phyloP scores from a whole-genome alignment of 2,888 invertebrate species.

The Anaspis maculata region DNA sequence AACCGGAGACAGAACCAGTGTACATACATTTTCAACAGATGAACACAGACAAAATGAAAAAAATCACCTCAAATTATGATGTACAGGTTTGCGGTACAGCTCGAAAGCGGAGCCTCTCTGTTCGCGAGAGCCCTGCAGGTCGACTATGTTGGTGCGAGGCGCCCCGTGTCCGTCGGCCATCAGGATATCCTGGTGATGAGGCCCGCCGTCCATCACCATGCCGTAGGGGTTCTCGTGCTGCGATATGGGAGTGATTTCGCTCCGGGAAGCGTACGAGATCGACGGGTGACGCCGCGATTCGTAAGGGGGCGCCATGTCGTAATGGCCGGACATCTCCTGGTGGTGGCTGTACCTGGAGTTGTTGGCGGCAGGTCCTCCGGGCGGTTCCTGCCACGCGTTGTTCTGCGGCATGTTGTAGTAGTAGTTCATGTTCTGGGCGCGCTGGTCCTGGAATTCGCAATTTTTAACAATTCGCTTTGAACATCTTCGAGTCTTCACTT shows the following conservation, averaged over 20 bases:
- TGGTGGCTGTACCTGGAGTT: slow-evolving; percentile 33
- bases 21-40: slow-evolving; percentile 26
- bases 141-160: slow-evolving; percentile 39
- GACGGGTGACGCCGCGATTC: slow-evolving; percentile 38
- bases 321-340: slow-evolving; percentile 31
- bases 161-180: slow-evolving; percentile 30
- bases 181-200: too few species aligned
- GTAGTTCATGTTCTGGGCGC: slow-evolving; percentile 33
- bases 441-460: slow-evolving; percentile 31
- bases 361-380: too few species aligned
- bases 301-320: slow-evolving; percentile 39
- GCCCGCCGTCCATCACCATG: slow-evolving; percentile 26
- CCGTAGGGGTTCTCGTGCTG: slow-evolving; percentile 29
- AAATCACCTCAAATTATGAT: slow-evolving; percentile 68
- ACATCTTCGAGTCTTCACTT: not conserved
- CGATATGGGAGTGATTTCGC: slow-evolving; percentile 39
- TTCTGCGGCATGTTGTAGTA: slow-evolving; percentile 37
- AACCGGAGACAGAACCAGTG: slow-evolving; percentile 35
- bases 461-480: slow-evolving; percentile 1
- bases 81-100: slow-evolving; percentile 83
- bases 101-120: slow-evolving; percentile 93
- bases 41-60: slow-evolving; percentile 3
- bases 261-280: slow-evolving; percentile 40
- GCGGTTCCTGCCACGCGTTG: slow-evolving; percentile 25
- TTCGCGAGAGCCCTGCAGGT: slow-evolving; percentile 78